phyloP scores from a whole-genome alignment of 2,797 vertebrate species.

The Sciurus vulgaris region DNA sequence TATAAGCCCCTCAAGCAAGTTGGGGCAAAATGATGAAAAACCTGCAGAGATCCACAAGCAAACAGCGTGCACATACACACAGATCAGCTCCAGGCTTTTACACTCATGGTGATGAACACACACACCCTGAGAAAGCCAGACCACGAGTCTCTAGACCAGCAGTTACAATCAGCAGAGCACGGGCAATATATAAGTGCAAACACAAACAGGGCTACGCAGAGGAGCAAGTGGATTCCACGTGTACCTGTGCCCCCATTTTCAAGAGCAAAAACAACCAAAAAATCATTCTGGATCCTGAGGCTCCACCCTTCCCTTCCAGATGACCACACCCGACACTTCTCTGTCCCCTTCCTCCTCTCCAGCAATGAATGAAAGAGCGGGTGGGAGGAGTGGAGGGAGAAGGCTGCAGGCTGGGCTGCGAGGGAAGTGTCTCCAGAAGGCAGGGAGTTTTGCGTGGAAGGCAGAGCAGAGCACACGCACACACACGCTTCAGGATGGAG shows the following conservation, averaged over 20 bases:
- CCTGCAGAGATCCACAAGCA: not conserved
- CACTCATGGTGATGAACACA: not conserved
- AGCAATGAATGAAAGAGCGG: conserved; percentile 72
- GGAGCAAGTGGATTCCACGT: not conserved
- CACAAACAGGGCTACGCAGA: not conserved
- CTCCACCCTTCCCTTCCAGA: not conserved
- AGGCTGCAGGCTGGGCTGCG: conserved; percentile 38
- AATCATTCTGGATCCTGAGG: conserved; percentile 12
- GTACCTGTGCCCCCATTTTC: not conserved
- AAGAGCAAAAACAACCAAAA: conserved; percentile 48
- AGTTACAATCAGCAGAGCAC: not conserved
- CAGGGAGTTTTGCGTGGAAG: conserved; percentile 71
- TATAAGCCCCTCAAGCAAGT: not conserved
- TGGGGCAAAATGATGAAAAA: not conserved
- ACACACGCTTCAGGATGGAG: conserved; percentile 27
- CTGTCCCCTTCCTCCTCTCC: not conserved
- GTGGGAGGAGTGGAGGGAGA: conserved; percentile 43
- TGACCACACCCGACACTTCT: conserved; percentile 77
- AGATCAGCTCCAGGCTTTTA: not conserved
- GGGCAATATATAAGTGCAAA: not conserved
- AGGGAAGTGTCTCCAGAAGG: conserved; percentile 44
- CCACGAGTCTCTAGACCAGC: not conserved
- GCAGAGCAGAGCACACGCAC: conserved; percentile 3
- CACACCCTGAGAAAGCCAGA: conserved; percentile 4
- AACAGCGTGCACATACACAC: not conserved